These are phyloP conservation scores for Drosophila virilis DNA, from an alignment of 1,140 invertebrate genomes.

Conservation along the genomic window DNA sequence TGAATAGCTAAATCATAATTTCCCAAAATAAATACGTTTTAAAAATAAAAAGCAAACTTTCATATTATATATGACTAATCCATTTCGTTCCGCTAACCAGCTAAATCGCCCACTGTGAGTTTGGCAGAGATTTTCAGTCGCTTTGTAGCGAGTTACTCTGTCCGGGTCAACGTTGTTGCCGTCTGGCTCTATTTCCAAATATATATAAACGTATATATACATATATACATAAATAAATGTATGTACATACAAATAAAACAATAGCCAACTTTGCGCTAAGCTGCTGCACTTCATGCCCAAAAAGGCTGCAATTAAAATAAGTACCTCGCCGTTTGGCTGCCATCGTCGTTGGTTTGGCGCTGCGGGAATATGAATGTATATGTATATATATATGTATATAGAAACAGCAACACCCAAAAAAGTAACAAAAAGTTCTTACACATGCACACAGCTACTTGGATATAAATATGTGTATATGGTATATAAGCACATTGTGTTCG, in stretches of 20 bases:
- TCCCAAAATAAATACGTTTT: not conserved
- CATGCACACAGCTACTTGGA: slow-evolving; percentile 20
- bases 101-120: no score
- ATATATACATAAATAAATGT: not conserved
- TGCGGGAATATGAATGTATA: slow-evolving; percentile 18
- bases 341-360: slow-evolving; percentile 4
- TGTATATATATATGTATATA: not conserved
- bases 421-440: slow-evolving; percentile 34
- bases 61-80: no score
- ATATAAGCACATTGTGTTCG: slow-evolving; percentile 78
- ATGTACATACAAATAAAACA: slow-evolving; percentile 23
- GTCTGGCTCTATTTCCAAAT: not conserved
- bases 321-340: slow-evolving; percentile 68
- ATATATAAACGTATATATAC: not conserved
- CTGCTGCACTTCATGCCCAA: slow-evolving; percentile 74
- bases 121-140: no score
- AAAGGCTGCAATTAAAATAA: slow-evolving; percentile 82
- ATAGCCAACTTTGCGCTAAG: slow-evolving; percentile 63
- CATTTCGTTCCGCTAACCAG: no score
- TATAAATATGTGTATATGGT: slow-evolving; percentile 28
- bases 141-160: no score
- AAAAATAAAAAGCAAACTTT: no score
- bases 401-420: slow-evolving; percentile 13
- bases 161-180: not conserved
- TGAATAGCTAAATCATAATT: no score